phyloP scores from a whole-genome alignment of 2,113 vertebrate genomes.

The Chloropsis hardwickii region DNA sequence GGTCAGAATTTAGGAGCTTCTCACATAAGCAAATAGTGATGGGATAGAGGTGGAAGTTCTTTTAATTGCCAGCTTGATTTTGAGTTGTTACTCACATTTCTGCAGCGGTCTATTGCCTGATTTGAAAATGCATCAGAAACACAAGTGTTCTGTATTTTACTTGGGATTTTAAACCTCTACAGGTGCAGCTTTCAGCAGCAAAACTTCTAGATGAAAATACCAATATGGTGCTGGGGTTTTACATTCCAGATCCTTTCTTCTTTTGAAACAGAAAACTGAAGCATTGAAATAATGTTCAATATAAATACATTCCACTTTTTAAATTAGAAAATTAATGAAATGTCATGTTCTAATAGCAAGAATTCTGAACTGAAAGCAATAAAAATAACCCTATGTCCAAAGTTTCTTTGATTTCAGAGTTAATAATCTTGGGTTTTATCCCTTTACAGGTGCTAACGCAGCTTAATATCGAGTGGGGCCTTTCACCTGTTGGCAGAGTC shows the following conservation, averaged over 20 bases:
- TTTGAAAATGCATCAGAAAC: neutral
- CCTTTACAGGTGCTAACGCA: constrained; percentile 80
- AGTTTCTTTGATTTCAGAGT: neutral
- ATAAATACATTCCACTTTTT: neutral
- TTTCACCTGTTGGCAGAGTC: constrained; percentile 87
- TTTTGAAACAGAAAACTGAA: neutral
- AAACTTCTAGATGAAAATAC: neutral
- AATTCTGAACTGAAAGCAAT: neutral
- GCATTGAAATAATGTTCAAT: neutral
- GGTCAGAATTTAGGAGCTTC: neutral
- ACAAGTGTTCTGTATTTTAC: neutral
- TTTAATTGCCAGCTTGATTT: neutral
- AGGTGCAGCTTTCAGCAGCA: neutral
- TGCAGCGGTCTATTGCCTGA: neutral
- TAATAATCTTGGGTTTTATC: neutral
- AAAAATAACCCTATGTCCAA: neutral
- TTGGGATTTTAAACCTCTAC: neutral
- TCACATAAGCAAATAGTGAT: accelerated
- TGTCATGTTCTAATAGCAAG: neutral
- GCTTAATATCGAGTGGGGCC: constrained; percentile 84
- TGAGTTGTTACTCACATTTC: neutral
- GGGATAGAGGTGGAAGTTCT: neutral
- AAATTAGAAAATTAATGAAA: neutral
- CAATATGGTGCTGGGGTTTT: neutral
- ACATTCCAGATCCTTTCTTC: neutral